Evolutionary conservation across 2,888 invertebrate genomes (phyloP).

Genomic region (Tethea ocularis): DNA sequence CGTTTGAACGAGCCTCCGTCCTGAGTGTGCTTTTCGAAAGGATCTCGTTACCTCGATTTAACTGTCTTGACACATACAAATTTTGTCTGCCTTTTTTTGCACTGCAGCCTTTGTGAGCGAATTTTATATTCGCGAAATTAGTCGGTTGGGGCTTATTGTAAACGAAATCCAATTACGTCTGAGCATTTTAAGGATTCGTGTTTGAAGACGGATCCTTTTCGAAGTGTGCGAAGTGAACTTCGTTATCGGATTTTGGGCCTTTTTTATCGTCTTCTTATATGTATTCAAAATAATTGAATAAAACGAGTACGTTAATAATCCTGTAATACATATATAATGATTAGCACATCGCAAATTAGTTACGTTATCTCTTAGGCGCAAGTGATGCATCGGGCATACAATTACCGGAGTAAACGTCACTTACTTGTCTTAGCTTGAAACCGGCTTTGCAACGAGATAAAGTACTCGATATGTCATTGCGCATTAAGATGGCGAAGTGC

Average conservation of each 20-base stretch:
- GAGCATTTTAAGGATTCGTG: conserved; percentile 48
- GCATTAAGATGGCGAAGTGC: conserved; percentile 53
- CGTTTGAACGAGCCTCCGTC: conserved; percentile 56
- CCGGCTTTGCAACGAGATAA: conserved; percentile 43
- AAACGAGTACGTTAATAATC: not conserved
- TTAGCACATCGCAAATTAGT: conserved; percentile 61
- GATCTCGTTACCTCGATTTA: conserved; percentile 76
- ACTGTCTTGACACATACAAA: conserved; percentile 77
- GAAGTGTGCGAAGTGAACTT: conserved; percentile 39
- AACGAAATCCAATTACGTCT: conserved; percentile 63
- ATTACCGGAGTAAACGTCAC: conserved; percentile 49
- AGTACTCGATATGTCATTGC: conserved; percentile 53
- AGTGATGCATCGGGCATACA: conserved; percentile 46
- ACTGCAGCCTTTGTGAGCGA: conserved; percentile 68
- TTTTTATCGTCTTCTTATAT: conserved; percentile 8
- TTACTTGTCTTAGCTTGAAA: conserved; percentile 40
- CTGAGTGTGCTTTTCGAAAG: conserved; percentile 55
- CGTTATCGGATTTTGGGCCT: conserved; percentile 22
- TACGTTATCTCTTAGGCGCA: conserved; percentile 49
- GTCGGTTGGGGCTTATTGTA: conserved; percentile 56
- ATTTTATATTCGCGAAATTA: conserved; percentile 68
- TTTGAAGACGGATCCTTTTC: conserved; percentile 42
- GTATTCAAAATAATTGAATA: not conserved
- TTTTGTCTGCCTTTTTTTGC: conserved; percentile 70
- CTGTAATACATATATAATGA: conserved; percentile 44